Conservation (phyloP, 1,140 invertebrate genomes). For the Laupala kohalensis region DNA sequence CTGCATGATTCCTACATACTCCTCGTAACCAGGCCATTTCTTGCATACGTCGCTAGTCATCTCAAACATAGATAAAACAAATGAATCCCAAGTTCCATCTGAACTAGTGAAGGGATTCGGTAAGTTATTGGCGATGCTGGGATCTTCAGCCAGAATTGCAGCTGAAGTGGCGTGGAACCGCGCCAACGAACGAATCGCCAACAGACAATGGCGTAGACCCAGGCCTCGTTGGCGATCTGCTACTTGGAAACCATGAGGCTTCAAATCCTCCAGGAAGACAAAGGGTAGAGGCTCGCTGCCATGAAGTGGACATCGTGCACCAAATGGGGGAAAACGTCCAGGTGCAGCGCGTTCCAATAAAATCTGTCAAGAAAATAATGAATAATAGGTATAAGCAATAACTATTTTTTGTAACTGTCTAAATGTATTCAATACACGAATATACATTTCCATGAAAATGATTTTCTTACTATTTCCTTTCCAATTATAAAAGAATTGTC, state of each 20-base stretch:
- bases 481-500: too few species aligned
- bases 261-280: slow-evolving; percentile 47
- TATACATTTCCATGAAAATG: too few species aligned
- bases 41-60: not conserved
- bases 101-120: too few species aligned
- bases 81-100: not conserved
- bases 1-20: not conserved
- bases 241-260: slow-evolving; percentile 45
- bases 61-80: not conserved
- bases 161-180: slow-evolving; percentile 52
- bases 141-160: slow-evolving; percentile 42
- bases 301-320: not conserved
- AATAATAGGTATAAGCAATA: too few species aligned
- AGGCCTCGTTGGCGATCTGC: slow-evolving; percentile 47
- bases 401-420: too few species aligned
- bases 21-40: not conserved
- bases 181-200: slow-evolving; percentile 31
- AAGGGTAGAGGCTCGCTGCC: not conserved
- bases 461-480: too few species aligned
- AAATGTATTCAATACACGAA: too few species aligned
- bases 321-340: not conserved
- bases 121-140: slow-evolving; percentile 17
- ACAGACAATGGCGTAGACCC: slow-evolving; percentile 36
- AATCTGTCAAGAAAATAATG: too few species aligned
- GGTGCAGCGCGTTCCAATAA: not conserved